Percentiles rank a stretch among this genome's conserved stretches.
phyloP scores from a whole-genome alignment of 2,113 vertebrate genomes.

The Ochotona princeps region DNA sequence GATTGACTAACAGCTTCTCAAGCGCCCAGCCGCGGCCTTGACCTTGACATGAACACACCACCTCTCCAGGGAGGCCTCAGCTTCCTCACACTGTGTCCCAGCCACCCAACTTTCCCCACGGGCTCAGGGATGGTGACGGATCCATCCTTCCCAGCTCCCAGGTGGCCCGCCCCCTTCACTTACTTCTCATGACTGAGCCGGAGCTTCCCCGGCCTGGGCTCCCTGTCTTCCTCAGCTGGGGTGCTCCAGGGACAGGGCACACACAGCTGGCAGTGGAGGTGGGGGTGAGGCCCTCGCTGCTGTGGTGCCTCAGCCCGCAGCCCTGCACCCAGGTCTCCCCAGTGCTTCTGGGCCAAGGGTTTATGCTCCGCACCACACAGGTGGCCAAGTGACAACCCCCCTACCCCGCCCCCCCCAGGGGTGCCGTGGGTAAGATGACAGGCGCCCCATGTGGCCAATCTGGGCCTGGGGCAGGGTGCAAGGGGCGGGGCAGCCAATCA shows the following conservation, averaged over 20 bases:
- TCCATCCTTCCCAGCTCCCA: neutral
- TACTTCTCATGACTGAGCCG: constrained; percentile 81
- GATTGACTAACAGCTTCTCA: no score
- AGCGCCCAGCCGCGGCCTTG: neutral
- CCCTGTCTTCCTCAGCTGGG: constrained; percentile 64
- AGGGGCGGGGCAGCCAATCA: constrained; percentile 76
- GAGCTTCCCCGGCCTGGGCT: constrained; percentile 13
- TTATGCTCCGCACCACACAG: constrained; percentile 75
- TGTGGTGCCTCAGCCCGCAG: constrained; percentile 39
- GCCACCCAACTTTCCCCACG: neutral
- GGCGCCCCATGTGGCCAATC: constrained; percentile 78
- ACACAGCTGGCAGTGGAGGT: constrained; percentile 48
- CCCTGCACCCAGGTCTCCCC: constrained; percentile 69
- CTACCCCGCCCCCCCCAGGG: constrained; percentile 21
- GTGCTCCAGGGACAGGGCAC: constrained; percentile 49
- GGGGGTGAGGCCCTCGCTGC: constrained; percentile 45
- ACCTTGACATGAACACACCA: constrained; percentile 1
- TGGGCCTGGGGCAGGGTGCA: constrained; percentile 69
- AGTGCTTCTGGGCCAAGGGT: constrained; percentile 72
- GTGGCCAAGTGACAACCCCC: constrained; percentile 77
- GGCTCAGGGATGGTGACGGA: neutral
- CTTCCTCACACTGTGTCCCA: neutral
- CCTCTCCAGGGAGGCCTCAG: neutral
- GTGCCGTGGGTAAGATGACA: constrained; percentile 72
- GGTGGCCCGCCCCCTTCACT: constrained; percentile 66